These are phyloP conservation scores for Tetrapedia diversipes DNA, from an alignment of 2,888 invertebrate genomes.

Conservation along the genomic window DNA sequence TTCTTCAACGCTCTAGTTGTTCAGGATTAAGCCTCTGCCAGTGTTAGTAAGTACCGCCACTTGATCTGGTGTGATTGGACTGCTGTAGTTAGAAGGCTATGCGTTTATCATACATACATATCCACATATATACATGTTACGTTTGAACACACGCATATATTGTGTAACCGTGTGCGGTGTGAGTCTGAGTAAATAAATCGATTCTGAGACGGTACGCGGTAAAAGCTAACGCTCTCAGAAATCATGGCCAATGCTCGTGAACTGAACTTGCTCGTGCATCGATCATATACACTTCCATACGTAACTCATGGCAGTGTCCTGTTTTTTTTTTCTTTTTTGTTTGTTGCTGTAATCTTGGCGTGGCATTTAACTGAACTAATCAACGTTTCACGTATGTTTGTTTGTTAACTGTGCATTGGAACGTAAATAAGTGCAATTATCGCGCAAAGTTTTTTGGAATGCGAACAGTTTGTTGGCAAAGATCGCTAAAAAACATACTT, in stretches of 20 bases:
- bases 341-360: not conserved
- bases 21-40: conserved; percentile 99
- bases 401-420: conserved; percentile 4
- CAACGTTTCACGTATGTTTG: not conserved
- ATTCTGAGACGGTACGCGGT: not conserved
- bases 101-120: conserved; percentile 73
- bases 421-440: not conserved
- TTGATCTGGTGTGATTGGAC: conserved; percentile 84
- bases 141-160: conserved; percentile 51
- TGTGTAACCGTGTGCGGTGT: conserved; percentile 36
- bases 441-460: not conserved
- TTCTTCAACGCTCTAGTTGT: conserved; percentile 91
- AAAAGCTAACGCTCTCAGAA: not conserved
- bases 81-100: conserved; percentile 83
- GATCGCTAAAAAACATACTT: not conserved
- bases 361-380: conserved; percentile 19
- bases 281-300: no score
- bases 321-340: not conserved
- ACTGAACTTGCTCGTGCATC: conserved; percentile 2
- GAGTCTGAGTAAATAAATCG: conserved; percentile 57
- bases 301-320: not conserved
- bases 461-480: not conserved
- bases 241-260: not conserved
- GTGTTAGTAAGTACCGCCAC: conserved; percentile 96
- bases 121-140: conserved; percentile 47